phyloP scores from a whole-genome alignment of 2,888 invertebrate genomes.

The Hanleya hanleyi region DNA sequence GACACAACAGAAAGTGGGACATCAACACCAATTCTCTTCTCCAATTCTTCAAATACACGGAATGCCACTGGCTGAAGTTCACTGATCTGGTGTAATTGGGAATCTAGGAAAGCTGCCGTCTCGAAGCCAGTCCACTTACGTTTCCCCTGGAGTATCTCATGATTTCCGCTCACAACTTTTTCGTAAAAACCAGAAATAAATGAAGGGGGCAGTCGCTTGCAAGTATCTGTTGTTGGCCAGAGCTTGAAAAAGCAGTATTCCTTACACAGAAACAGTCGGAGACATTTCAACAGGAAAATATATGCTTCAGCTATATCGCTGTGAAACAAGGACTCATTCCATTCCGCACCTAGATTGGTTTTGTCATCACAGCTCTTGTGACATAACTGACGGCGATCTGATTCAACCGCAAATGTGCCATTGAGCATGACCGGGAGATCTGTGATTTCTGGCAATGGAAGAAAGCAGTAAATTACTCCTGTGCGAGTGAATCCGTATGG shows the following conservation, averaged over 20 bases:
- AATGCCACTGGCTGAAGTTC: slow-evolving; percentile 23
- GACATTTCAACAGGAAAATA: too few species aligned
- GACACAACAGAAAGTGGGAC: too few species aligned
- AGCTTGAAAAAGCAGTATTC: slow-evolving; percentile 17
- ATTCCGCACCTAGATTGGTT: slow-evolving; percentile 30
- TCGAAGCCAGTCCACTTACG: slow-evolving; percentile 32
- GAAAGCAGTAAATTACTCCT: slow-evolving; percentile 62
- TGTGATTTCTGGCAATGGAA: slow-evolving; percentile 61
- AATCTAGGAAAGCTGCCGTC: slow-evolving; percentile 42
- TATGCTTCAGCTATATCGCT: slow-evolving; percentile 46
- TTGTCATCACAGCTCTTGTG: slow-evolving; percentile 57
- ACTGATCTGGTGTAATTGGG: too few species aligned
- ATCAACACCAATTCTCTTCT: not conserved
- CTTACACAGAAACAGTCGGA: too few species aligned
- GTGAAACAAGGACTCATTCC: slow-evolving; percentile 50
- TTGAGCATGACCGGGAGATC: slow-evolving; percentile 64
- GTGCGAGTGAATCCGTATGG: slow-evolving; percentile 42
- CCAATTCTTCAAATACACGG: slow-evolving; percentile 18
- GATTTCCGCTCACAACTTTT: not conserved
- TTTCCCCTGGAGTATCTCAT: slow-evolving; percentile 13
- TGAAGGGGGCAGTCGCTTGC: not conserved
- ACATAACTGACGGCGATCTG: slow-evolving; percentile 54
- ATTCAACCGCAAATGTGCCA: slow-evolving; percentile 61
- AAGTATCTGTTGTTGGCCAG: slow-evolving; percentile 8
- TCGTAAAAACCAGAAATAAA: not conserved